Evolutionary conservation across 2,797 vertebrate genomes (phyloP), one percentile per base, ranked within the genome.

Genomic region (Danio tinwini): DNA sequence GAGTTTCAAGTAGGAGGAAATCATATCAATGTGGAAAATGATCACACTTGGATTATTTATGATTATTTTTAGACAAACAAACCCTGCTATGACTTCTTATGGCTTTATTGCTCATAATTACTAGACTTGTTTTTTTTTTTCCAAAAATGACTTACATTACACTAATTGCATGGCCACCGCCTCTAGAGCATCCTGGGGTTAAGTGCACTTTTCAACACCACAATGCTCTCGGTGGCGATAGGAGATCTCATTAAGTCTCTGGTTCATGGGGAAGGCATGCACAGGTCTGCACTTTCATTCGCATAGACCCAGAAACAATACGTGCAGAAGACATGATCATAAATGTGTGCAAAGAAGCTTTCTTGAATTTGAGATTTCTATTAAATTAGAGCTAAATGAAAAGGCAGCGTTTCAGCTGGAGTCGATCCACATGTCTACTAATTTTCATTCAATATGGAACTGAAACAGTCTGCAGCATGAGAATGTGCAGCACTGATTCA

Each of bases 161-260:
- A 44, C 37, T 78, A 78, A 78, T 78, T 78, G 76, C 55, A 49
- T 52, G 29, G 67, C 17, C 67, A 78, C 44, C 0, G 16, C 44
- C 44, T 62, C 19, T 50, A 21, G 71, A 62, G 67, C 55, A 53
- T 78, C 67, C 56, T 53, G 76, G 45, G 76, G 76, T 78, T 78
- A 78, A 78, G 76, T 70, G 76, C 65, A 70, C 76, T 59, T 58
- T 69, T 78, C 56, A 59, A 42, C 76, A 78, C 29, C 45, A 62
- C 76, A 75, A 21, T 63, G n/a, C 59, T 75, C 58, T 63, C 59
- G 44, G 44, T 78, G 14, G 56, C 21, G 37, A 70, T 70, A 62
- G 45, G 9, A 78, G 37, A 62, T 61, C 76, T 78, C 67, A 78
- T 78, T 71, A 71, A 70, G 67, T 42, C 67, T 71, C 47, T 10